phyloP scores from a whole-genome alignment of 1,140 invertebrate species.

The Papilio xuthus region DNA sequence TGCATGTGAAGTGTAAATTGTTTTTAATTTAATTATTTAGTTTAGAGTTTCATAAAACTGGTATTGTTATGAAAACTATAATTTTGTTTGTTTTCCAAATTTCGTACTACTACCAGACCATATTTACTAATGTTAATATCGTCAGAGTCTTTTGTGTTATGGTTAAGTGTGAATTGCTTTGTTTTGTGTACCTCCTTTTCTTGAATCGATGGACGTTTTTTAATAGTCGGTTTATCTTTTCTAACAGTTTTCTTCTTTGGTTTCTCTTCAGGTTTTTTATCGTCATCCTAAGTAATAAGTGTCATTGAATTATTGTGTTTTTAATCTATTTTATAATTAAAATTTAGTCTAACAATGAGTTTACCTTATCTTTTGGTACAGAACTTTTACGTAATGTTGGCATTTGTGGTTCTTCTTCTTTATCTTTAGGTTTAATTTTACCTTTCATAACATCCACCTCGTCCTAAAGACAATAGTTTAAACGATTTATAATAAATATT shows the following conservation, averaged over 20 bases:
- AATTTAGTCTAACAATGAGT: slow-evolving; percentile 2
- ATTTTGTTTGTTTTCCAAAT: too few relatives aligned
- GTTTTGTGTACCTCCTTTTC: slow-evolving; percentile 26
- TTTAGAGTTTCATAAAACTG: too few relatives aligned
- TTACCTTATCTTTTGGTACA: slow-evolving; percentile 76
- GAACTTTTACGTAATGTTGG: slow-evolving; percentile 69
- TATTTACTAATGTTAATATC: neutral
- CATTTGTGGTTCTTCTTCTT: slow-evolving; percentile 37
- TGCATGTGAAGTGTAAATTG: neutral
- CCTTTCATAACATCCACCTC: slow-evolving; percentile 74
- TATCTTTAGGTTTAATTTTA: slow-evolving; percentile 76
- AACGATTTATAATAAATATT: neutral
- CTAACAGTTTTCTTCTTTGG: slow-evolving; percentile 70
- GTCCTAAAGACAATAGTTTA: slow-evolving; percentile 65
- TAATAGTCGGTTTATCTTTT: slow-evolving; percentile 67
- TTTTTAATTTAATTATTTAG: neutral
- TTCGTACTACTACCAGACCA: neutral
- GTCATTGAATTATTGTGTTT: slow-evolving; percentile 20
- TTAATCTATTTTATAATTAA: neutral
- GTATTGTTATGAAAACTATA: neutral
- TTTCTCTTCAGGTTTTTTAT: slow-evolving; percentile 74
- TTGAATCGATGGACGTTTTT: slow-evolving; percentile 67
- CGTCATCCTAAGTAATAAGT: slow-evolving; percentile 65
- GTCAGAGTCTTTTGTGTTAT: neutral
- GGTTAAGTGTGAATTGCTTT: neutral